phyloP scores from a whole-genome alignment of 1,140 invertebrate species.

The Drosophila persimilis region DNA sequence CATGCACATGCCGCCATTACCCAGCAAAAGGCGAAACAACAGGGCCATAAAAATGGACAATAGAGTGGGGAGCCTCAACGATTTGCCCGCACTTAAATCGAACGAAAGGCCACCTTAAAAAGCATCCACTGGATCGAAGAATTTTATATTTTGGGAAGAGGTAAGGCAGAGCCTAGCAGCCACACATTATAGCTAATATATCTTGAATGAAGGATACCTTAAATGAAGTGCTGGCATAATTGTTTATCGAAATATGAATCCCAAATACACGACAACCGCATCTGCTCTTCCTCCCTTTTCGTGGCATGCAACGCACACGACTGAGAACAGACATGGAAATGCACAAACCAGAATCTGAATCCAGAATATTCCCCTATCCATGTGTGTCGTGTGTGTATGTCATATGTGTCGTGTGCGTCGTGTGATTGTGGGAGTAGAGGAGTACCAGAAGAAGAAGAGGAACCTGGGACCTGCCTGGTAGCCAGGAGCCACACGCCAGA shows the following conservation, averaged over 20 bases:
- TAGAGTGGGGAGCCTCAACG: constrained; percentile 8
- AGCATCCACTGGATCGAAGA: constrained; percentile 5
- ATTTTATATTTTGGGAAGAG: constrained; percentile 22
- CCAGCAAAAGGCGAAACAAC: constrained; percentile 16
- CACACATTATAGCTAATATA: background rate
- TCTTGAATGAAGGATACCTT: background rate
- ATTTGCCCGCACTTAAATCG: constrained; percentile 32
- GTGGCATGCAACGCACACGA: constrained; percentile 16
- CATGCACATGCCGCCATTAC: constrained; percentile 2
- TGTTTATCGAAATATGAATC: constrained; percentile 64
- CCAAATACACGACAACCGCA: constrained; percentile 28
- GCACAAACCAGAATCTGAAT: constrained; percentile 51
- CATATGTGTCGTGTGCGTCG: constrained; percentile 1
- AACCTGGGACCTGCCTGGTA: background rate
- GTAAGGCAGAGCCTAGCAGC: background rate
- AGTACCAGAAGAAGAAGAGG: too few relatives aligned
- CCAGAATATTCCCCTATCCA: constrained; percentile 3
- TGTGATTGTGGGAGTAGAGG: constrained; percentile 1
- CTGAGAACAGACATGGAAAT: constrained; percentile 46
- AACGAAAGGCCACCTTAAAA: constrained; percentile 32
- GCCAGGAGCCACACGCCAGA: constrained; percentile 34
- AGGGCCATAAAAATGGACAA: constrained; percentile 51
- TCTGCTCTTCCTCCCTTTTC: background rate
- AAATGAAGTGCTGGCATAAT: constrained; percentile 60
- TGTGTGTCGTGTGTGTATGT: background rate